These are phyloP conservation scores for Drosophila nr. perissopoda DNA, from an alignment of 2,888 invertebrate species.

Conservation along the genomic window DNA sequence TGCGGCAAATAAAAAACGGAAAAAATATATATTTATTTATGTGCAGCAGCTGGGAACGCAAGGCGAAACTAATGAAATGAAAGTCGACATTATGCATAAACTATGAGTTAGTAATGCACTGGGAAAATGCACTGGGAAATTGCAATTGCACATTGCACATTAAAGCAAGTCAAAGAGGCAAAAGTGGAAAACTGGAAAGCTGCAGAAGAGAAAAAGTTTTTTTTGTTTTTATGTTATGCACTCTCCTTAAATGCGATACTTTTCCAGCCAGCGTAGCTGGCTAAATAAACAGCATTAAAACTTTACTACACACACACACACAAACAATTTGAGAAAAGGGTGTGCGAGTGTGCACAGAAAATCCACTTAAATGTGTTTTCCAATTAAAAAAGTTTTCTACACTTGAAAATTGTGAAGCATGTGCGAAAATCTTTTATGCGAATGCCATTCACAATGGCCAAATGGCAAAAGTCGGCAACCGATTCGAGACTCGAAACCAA, in stretches of 20 bases:
- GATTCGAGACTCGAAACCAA: constrained; percentile 64
- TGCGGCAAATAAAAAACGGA: constrained; percentile 38
- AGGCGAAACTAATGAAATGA: constrained; percentile 70
- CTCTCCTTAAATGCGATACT: constrained; percentile 67
- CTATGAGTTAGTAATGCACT: constrained; percentile 75
- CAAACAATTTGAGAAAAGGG: constrained; percentile 16
- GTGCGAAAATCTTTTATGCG: constrained; percentile 82
- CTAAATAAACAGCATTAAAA: constrained; percentile 76
- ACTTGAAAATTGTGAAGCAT: constrained; percentile 79
- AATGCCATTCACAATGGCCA: constrained; percentile 70
- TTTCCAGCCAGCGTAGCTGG: constrained; percentile 19
- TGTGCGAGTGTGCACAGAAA: constrained; percentile 46
- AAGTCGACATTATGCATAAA: constrained; percentile 66
- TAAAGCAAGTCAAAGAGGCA: constrained; percentile 31
- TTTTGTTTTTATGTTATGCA: constrained; percentile 39
- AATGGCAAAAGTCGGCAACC: constrained; percentile 55
- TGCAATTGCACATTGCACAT: constrained; percentile 54
- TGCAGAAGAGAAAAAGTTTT: constrained; percentile 23
- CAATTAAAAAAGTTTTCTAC: constrained; percentile 80
- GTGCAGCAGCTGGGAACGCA: constrained; percentile 44
- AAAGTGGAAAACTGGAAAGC: constrained; percentile 5
- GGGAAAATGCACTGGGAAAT: constrained; percentile 61
- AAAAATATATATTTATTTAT: constrained; percentile 55
- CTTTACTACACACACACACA: constrained; percentile 34
- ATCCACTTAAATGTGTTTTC: constrained; percentile 82